Base-by-base conservation (phyloP, 2,113 vertebrate species). In the Clarias macrocephalus region DNA sequence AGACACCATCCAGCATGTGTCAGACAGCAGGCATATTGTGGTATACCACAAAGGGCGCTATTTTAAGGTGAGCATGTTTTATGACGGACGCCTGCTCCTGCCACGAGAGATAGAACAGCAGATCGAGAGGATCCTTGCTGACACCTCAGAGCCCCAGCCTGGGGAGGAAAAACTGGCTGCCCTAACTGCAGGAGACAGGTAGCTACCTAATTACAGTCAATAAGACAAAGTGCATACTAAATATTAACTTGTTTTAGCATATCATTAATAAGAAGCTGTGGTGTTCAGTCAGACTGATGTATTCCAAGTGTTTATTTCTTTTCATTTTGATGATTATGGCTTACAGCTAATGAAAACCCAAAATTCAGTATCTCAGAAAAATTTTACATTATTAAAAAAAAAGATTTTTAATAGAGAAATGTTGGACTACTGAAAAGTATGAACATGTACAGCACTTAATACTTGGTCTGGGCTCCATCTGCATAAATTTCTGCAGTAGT, bases 81-180 rank as follows among this genome's bases (percentile, higher is more conserved):
- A 99, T 0, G 97, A 97, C 0, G 98, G 98, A 1, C 93, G 98
- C 72, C 92, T 98, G 85, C 90, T 99, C 92, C 94, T 93, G 93
- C 97, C 98, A n/a, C 94, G 98, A 12, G 98, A 99, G 90, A 96
- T 99, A 0, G 97, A 99, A 87, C 97, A 99, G 91, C 98, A 99
- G 88, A 96, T 99, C 87, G 97, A 97, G 88, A 92, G 95, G 89
- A 98, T 99, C 89, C 89, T 99, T 91, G 95, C 97, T 0, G 97
- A 99, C 89, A 80, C 89, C 1, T 97, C 97, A 0, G 95, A 95
- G 57, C 97, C 98, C 0, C 91, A 95, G 87, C 89, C 96, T 0
- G 98, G 97, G 52, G 98, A 99, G 91, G 96, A 96, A 89, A 95
- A 86, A 30, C 95, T 99, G 70, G 97, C 98, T 0, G 97, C 97